phyloP scores from a whole-genome alignment of 2,797 vertebrate genomes.

The Acipenser transmontanus region DNA sequence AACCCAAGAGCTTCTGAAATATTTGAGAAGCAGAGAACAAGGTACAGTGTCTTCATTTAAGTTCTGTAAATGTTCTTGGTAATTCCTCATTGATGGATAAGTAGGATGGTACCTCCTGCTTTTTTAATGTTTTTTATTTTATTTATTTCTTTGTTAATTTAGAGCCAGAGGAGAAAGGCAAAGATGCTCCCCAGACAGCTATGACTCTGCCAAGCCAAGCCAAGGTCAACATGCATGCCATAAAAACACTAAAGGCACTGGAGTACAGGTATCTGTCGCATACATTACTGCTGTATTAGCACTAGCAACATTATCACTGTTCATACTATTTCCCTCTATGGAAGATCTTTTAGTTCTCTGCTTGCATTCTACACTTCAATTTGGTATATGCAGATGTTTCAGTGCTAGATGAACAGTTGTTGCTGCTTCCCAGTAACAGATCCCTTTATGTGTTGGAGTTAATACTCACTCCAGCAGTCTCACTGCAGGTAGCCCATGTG shows the following conservation, averaged over 20 bases:
- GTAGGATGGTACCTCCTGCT: background rate
- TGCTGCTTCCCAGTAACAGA: too few relatives aligned
- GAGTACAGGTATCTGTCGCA: constrained; percentile 68
- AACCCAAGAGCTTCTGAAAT: constrained; percentile 86
- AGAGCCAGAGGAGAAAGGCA: constrained; percentile 52
- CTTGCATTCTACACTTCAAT: too few relatives aligned
- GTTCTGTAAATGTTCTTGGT: constrained; percentile 4
- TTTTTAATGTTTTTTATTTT: background rate
- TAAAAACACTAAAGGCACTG: constrained; percentile 71
- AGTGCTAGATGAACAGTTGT: too few relatives aligned
- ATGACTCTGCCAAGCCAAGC: constrained; percentile 87
- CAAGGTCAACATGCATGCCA: constrained; percentile 66
- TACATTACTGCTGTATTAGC: background rate
- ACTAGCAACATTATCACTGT: too few relatives aligned
- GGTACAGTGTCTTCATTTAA: constrained; percentile 51
- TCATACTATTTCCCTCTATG: too few relatives aligned
- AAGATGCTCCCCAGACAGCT: constrained; percentile 57
- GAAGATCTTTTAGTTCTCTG: too few relatives aligned
- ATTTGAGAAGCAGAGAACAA: constrained; percentile 82
- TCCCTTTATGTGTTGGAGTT: too few relatives aligned
- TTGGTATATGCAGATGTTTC: too few relatives aligned
- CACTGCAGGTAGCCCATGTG: too few relatives aligned
- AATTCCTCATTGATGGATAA: background rate
- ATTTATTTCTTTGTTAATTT: constrained; percentile 14
- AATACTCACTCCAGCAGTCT: too few relatives aligned